Evolutionary conservation across 2,888 invertebrate genomes (phyloP).

Genomic region (Oxyteleia sp.): DNA sequence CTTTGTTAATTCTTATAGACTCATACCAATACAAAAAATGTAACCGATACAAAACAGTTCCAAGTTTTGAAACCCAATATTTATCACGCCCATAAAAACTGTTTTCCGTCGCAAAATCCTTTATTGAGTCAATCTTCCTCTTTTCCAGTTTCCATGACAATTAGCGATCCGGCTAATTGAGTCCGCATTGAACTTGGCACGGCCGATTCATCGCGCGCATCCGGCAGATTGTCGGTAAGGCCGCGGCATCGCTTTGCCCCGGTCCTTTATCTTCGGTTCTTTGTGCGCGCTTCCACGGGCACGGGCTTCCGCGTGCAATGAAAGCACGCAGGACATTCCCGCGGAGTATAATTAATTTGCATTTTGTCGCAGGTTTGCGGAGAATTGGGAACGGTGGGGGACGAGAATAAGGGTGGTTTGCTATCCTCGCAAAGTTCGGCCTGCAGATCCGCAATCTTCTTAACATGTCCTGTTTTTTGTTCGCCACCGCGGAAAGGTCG

Average conservation of each 20-base stretch:
- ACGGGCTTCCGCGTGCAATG: conserved; percentile 48
- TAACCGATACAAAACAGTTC: too few relatives aligned
- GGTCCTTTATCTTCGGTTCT: conserved; percentile 45
- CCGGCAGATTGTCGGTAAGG: conserved; percentile 32
- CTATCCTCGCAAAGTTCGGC: conserved; percentile 57
- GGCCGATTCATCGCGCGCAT: conserved; percentile 44
- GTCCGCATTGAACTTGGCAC: conserved; percentile 38
- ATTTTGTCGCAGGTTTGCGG: conserved; percentile 40
- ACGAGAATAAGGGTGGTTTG: too few relatives aligned
- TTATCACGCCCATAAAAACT: too few relatives aligned
- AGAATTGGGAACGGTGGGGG: too few relatives aligned
- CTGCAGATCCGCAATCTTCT: conserved; percentile 63
- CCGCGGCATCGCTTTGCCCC: conserved; percentile 14
- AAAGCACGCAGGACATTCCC: conserved; percentile 43
- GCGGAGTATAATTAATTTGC: conserved; percentile 58
- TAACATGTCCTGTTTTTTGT: conserved; percentile 68
- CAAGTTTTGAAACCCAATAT: too few relatives aligned
- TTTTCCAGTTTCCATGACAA: conserved; percentile 42
- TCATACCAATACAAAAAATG: too few relatives aligned
- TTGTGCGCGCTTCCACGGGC: conserved; percentile 35
- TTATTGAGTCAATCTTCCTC: not conserved
- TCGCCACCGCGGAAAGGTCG: conserved; percentile 22
- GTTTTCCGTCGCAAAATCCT: not conserved
- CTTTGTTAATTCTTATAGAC: too few relatives aligned
- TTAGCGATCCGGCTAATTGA: conserved; percentile 61